Percentiles rank a stretch among this genome's conserved stretches.
Evolutionary conservation across 2,888 invertebrate genomes (phyloP).

Genomic region (Ecdyonurus torrentis): DNA sequence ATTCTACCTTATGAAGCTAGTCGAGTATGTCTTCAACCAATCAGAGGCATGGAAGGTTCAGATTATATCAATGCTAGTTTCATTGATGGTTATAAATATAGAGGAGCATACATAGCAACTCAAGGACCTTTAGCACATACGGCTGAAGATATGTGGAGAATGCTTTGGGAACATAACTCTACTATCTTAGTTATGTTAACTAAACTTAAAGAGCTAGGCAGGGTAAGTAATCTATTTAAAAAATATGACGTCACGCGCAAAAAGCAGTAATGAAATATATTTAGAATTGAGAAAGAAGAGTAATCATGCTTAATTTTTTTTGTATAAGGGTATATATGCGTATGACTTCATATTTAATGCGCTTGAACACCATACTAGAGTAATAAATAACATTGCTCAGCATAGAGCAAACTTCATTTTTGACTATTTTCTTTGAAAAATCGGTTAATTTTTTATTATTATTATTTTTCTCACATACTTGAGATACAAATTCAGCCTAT

Average conservation of each 20-base stretch:
- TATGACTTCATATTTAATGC: too few species aligned
- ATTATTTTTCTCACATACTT: too few species aligned
- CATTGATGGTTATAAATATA: slow-evolving; percentile 86
- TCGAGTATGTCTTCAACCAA: slow-evolving; percentile 81
- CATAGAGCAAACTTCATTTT: too few species aligned
- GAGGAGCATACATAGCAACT: slow-evolving; percentile 93
- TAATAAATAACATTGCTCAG: too few species aligned
- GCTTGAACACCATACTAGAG: too few species aligned
- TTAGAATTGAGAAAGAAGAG: not conserved
- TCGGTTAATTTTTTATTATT: too few species aligned
- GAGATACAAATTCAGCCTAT: too few species aligned
- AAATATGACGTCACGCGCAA: too few species aligned
- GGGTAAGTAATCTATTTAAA: too few species aligned
- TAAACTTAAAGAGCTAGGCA: slow-evolving; percentile 92
- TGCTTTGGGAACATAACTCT: slow-evolving; percentile 99
- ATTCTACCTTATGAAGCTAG: slow-evolving; percentile 95
- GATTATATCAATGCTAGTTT: slow-evolving; percentile 99
- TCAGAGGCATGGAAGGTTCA: slow-evolving; percentile 78
- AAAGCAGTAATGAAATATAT: not conserved
- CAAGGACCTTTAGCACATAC: slow-evolving; percentile 96
- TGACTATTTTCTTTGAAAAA: too few species aligned
- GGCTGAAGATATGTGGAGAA: slow-evolving; percentile 97
- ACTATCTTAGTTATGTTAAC: slow-evolving; percentile 99
- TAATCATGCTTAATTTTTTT: too few species aligned
- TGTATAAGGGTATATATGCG: too few species aligned